phyloP scores from a whole-genome alignment of 2,888 invertebrate species.

The Digitonthophagus gazella region DNA sequence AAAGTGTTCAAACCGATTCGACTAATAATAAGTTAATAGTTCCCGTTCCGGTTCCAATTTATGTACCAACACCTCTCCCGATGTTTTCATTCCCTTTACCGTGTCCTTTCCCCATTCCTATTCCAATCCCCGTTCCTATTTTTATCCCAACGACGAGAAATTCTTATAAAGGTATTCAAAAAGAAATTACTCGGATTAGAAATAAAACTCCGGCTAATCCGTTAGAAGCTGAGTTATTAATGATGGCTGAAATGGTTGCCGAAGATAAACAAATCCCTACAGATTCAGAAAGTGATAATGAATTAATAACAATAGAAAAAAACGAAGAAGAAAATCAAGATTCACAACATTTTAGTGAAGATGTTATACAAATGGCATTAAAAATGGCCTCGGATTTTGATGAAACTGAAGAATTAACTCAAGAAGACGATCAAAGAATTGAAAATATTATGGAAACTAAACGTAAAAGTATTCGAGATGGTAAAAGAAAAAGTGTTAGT shows the following conservation, averaged over 20 bases:
- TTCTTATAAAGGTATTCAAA: constrained; percentile 74
- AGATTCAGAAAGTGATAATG: constrained; percentile 31
- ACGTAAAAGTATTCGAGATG: constrained; percentile 36
- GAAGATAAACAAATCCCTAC: constrained; percentile 72
- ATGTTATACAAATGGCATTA: constrained; percentile 80
- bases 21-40: constrained; percentile 42
- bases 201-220: constrained; percentile 86
- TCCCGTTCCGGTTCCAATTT: constrained; percentile 70
- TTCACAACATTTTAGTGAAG: constrained; percentile 65
- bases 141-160: constrained; percentile 84
- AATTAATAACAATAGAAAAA: constrained; percentile 30
- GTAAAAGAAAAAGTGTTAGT: constrained; percentile 15
- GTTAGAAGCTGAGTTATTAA: constrained; percentile 80
- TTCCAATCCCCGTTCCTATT: constrained; percentile 81
- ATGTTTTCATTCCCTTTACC: constrained; percentile 83
- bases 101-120: constrained; percentile 75
- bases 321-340: constrained; percentile 16
- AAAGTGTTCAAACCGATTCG: constrained; percentile 68
- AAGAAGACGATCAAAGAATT: constrained; percentile 47
- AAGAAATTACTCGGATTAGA: constrained; percentile 80
- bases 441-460: constrained; percentile 29
- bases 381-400: constrained; percentile 86
- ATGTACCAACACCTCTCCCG: constrained; percentile 75
- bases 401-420: constrained; percentile 75
- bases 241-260: constrained; percentile 91